These are phyloP conservation scores for Dendrophyllia cribrosa DNA, from an alignment of 64 coral and sea anemone genomes.

Conservation along the genomic window DNA sequence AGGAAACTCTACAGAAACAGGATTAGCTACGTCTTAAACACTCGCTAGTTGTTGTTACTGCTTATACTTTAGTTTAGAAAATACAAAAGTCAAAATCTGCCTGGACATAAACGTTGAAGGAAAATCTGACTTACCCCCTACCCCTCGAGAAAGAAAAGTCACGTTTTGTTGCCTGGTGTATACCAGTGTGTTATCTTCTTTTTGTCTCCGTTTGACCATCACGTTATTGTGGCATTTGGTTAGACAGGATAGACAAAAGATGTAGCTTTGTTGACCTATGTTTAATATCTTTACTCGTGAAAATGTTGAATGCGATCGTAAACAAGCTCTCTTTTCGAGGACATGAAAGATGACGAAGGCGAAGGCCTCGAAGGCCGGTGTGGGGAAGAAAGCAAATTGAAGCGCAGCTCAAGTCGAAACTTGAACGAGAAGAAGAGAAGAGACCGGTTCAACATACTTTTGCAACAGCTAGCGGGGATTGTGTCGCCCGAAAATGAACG, in stretches of 20 bases:
- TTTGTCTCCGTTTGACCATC: no score
- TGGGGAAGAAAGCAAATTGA: constrained; percentile 20
- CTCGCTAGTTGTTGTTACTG: no score
- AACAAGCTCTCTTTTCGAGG: not conserved
- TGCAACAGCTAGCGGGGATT: constrained; percentile 38
- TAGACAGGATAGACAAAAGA: not conserved
- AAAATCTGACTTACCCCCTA: no score
- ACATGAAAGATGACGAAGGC: constrained; percentile 21
- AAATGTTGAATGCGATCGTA: not conserved
- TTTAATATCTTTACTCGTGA: not conserved
- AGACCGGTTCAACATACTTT: constrained; percentile 68
- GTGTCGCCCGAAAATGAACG: not conserved
- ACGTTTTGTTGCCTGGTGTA: no score
- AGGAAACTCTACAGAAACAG: no score
- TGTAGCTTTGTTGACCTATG: not conserved
- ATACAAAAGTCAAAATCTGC: no score
- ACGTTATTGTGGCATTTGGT: not conserved
- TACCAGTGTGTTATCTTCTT: no score
- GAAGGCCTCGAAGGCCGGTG: not conserved
- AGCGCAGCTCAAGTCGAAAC: constrained; percentile 50
- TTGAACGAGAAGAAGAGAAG: constrained; percentile 69
- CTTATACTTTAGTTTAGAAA: no score
- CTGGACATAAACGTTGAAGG: no score
- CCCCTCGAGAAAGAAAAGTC: no score
- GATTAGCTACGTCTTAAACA: no score